Base-by-base conservation (phyloP, 2,888 invertebrate species). In the Chrysomela aeneicollis region DNA sequence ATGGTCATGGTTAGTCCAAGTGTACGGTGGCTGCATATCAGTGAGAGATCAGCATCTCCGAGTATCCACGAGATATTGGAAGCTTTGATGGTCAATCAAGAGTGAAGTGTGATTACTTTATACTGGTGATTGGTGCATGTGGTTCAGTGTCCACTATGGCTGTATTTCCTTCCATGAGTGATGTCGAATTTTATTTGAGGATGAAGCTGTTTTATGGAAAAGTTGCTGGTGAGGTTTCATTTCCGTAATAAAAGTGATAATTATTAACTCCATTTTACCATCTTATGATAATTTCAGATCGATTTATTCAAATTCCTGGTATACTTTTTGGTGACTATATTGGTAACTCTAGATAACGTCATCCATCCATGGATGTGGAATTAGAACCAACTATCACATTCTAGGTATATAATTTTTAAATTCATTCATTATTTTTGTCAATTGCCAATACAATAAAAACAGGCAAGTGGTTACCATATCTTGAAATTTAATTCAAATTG, bases 191-290 rank as follows among this genome's bases (percentile, higher is more conserved):
- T 19, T 75, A 76, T 57, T 59, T 77, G 61, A 80, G 76, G 66
- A 78, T 78, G 77, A 76, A 73, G 59, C 63, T 77, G 37, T 77
- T 78, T 63, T 79, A 76, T 71, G 71, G 73, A 46, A 73, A 77
- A 62, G 69, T 75, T 58, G 67, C 71, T 26, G 79, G 79, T 79
- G 50, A 63, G 65, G 19, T 47, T 53, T 30, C 21, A 10, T 32
- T 18, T 55, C 19, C n/a, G 4, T 42, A 15, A 15, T 15, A 42
- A 15, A 15, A 3, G 5, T 4, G 4, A 6, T 5, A 42, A 26
- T 5, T 6, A 26, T 5, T 26, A 3, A 26, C 26, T 6, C 6
- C 26, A 6, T 5, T 26, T 26, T 26, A 26, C 6, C 6, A 26
- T 6, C 6, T 5, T 26, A 26, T 6, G 26, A 26, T 26, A 5